These are phyloP conservation scores for Pelobates cultripes DNA, from an alignment of 2,797 vertebrate genomes.

Conservation along the genomic window DNA sequence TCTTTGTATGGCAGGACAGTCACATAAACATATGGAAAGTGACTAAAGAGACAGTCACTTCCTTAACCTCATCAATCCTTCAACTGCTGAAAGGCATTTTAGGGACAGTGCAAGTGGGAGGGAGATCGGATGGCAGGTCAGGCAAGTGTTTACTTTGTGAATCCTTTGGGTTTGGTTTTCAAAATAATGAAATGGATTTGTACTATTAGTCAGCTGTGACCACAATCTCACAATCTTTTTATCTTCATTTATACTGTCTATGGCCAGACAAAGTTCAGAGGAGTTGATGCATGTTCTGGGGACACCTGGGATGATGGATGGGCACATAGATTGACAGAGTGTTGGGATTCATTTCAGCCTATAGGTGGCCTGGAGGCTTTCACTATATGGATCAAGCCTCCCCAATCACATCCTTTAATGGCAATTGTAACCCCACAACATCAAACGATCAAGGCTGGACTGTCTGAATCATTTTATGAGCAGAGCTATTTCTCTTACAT, in stretches of 20 bases:
- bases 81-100: slow-evolving; percentile 10
- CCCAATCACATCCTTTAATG: too few relatives aligned
- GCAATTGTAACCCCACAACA: too few relatives aligned
- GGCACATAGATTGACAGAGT: too few relatives aligned
- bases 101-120: not conserved
- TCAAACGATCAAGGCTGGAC: too few relatives aligned
- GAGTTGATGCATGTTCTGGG: too few relatives aligned
- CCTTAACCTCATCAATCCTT: slow-evolving; percentile 39
- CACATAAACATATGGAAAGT: slow-evolving; percentile 73
- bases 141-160: not conserved
- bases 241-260: not conserved
- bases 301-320: too few relatives aligned
- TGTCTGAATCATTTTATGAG: too few relatives aligned
- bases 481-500: too few relatives aligned
- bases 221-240: not conserved
- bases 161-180: not conserved
- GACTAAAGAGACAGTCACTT: slow-evolving; percentile 62
- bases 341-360: too few relatives aligned
- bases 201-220: not conserved
- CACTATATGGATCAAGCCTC: too few relatives aligned
- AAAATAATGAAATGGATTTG: not conserved
- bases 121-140: not conserved
- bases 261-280: too few relatives aligned
- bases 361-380: too few relatives aligned
- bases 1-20: slow-evolving; percentile 72